Percentiles rank a stretch among this genome's conserved stretches.
phyloP scores from a whole-genome alignment of 92 coral and sea anemone species.

The Bergia puertoricense region DNA sequence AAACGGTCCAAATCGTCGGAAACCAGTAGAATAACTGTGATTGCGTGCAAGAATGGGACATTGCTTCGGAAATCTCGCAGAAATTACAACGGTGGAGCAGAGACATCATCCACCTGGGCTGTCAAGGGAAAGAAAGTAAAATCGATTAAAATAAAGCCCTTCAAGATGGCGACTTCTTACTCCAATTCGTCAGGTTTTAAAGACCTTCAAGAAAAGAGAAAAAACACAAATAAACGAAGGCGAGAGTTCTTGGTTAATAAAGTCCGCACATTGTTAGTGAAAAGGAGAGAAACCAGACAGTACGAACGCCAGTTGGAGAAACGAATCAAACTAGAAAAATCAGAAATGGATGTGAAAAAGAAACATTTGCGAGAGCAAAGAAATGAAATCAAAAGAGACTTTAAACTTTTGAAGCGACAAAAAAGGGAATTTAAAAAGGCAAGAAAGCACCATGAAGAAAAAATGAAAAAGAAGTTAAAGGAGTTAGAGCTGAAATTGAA shows the following conservation, averaged over 20 bases:
- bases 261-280: conserved; percentile 20
- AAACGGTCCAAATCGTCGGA: background rate
- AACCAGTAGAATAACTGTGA: background rate
- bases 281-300: background rate
- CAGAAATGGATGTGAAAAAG: conserved; percentile 3
- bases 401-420: conserved; percentile 50
- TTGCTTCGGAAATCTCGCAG: background rate
- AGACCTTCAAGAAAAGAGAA: background rate
- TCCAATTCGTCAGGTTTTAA: conserved; percentile 5
- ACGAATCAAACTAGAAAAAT: conserved; percentile 16
- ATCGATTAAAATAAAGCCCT: background rate
- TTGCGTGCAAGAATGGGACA: conserved; percentile 26
- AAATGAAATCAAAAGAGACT: background rate
- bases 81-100: background rate
- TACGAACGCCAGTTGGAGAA: conserved; percentile 4
- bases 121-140: background rate
- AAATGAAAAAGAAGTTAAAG: conserved; percentile 44
- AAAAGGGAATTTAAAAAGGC: conserved; percentile 52
- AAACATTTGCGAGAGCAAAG: conserved; percentile 9
- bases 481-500: conserved; percentile 45
- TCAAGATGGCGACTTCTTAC: background rate
- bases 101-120: background rate
- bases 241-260: background rate
- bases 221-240: background rate
- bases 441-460: conserved; percentile 21